These are phyloP conservation scores for Noctua janthina DNA, from an alignment of 2,888 invertebrate species.

Conservation along the genomic window DNA sequence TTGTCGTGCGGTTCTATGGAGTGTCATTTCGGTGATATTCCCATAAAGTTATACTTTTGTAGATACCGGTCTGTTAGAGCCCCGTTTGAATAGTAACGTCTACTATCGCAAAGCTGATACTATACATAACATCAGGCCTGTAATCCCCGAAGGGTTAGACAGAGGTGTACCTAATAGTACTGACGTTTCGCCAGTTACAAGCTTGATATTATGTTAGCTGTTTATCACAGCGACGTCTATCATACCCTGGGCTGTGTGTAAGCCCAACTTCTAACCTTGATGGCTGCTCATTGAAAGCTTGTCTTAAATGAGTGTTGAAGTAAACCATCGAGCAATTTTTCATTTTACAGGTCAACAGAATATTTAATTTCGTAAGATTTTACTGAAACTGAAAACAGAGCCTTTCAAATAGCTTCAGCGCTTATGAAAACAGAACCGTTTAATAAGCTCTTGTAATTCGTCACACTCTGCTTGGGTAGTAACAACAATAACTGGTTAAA, in stretches of 20 bases:
- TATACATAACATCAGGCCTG: too few relatives aligned
- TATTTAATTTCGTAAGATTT: slow-evolving; percentile 15
- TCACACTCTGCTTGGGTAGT: not conserved
- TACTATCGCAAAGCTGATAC: too few relatives aligned
- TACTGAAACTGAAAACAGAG: slow-evolving; percentile 14
- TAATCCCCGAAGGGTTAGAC: too few relatives aligned
- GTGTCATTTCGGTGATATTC: not conserved
- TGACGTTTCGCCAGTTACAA: too few relatives aligned
- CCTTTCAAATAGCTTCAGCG: slow-evolving; percentile 22
- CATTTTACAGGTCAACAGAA: not conserved
- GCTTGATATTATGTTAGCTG: too few relatives aligned
- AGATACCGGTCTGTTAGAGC: not conserved
- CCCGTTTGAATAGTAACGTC: not conserved
- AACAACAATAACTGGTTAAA: slow-evolving; percentile 9
- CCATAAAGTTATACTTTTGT: not conserved
- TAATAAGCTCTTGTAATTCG: slow-evolving; percentile 24
- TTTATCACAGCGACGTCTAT: not conserved
- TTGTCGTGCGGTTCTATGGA: slow-evolving; percentile 13
- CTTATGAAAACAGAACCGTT: slow-evolving; percentile 20
- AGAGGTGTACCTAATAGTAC: too few relatives aligned
- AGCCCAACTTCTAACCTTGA: not conserved
- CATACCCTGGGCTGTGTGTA: not conserved
- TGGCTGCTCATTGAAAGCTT: not conserved
- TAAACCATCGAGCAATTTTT: slow-evolving; percentile 6
- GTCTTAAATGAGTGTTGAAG: not conserved